Evolutionary conservation across 1,140 invertebrate species (phyloP).

Genomic region (Brachionus paranguensis): DNA sequence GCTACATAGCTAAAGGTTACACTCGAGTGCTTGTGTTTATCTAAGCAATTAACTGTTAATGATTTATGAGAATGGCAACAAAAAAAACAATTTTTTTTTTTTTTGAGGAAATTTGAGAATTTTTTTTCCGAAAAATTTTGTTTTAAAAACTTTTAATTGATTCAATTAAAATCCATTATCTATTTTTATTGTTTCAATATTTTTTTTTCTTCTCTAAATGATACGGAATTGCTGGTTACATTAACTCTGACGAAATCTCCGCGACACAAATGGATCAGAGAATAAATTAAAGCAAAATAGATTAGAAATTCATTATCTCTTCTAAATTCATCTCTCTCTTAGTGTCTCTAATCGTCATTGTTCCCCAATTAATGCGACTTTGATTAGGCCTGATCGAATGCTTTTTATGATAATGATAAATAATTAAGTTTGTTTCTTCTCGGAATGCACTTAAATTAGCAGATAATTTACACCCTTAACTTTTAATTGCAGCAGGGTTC

Average conservation of each 20-base stretch:
- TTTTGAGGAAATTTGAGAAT: not conserved
- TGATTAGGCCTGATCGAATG: conserved; percentile 21
- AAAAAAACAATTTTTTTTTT: not conserved
- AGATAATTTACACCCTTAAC: conserved; percentile 11
- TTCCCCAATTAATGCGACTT: conserved; percentile 26
- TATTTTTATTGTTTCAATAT: conserved; percentile 30
- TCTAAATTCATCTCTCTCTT: not conserved
- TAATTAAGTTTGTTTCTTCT: conserved; percentile 15
- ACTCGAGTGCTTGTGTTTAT: conserved; percentile 4
- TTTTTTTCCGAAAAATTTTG: not conserved
- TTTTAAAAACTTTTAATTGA: not conserved
- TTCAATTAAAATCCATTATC: conserved; percentile 28
- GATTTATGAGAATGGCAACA: not conserved
- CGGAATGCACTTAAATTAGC: conserved; percentile 8
- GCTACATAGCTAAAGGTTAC: not conserved
- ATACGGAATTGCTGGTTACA: not conserved
- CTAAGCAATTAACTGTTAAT: not conserved
- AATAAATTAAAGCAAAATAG: not conserved
- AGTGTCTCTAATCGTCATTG: not conserved
- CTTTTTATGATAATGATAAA: conserved; percentile 31
- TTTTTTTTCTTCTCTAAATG: not conserved
- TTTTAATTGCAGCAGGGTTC: not conserved
- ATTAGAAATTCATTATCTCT: conserved; percentile 27
- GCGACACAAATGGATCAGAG: not conserved
- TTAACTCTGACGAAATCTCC: not conserved